Percentiles rank a stretch among this genome's conserved stretches.
phyloP scores from a whole-genome alignment of 1,140 invertebrate genomes.

The Hormaphis cornu region DNA sequence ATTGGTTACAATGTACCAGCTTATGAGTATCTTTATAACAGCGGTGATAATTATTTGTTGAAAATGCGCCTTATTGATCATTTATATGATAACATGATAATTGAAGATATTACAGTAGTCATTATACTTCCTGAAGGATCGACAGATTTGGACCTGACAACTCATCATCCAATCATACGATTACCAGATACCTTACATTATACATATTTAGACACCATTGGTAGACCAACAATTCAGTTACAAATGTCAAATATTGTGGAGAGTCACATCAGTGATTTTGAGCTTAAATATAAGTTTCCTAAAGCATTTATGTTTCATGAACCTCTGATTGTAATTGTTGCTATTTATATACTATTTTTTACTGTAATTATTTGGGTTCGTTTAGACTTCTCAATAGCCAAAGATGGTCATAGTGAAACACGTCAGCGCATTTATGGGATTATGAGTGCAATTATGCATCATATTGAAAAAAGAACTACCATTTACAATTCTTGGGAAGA shows the following conservation, averaged over 20 bases:
- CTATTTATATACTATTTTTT: slow-evolving; percentile 84
- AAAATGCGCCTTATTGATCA: slow-evolving; percentile 92
- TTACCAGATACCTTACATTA: slow-evolving; percentile 68
- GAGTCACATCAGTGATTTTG: slow-evolving; percentile 78
- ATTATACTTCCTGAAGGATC: slow-evolving; percentile 92
- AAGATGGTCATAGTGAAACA: slow-evolving; percentile 49
- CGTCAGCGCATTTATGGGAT: slow-evolving; percentile 48
- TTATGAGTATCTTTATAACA: slow-evolving; percentile 85
- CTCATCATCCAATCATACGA: slow-evolving; percentile 73
- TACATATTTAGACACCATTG: slow-evolving; percentile 92
- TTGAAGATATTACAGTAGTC: slow-evolving; percentile 81
- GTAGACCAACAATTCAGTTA: slow-evolving; percentile 78
- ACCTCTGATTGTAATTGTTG: slow-evolving; percentile 76
- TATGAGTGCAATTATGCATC: slow-evolving; percentile 49
- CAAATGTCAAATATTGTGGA: slow-evolving; percentile 86
- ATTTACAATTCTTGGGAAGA: slow-evolving; percentile 58
- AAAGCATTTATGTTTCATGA: slow-evolving; percentile 79
- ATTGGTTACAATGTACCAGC: slow-evolving; percentile 96
- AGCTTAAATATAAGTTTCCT: slow-evolving; percentile 68
- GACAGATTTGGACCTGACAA: slow-evolving; percentile 65
- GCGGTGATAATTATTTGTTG: slow-evolving; percentile 53
- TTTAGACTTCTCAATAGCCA: slow-evolving; percentile 84
- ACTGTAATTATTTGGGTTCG: slow-evolving; percentile 88
- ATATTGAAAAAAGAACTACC: slow-evolving; percentile 53
- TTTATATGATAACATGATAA: slow-evolving; percentile 90